These are phyloP conservation scores for Leucozona laternaria DNA, from an alignment of 2,888 invertebrate genomes.

Conservation along the genomic window DNA sequence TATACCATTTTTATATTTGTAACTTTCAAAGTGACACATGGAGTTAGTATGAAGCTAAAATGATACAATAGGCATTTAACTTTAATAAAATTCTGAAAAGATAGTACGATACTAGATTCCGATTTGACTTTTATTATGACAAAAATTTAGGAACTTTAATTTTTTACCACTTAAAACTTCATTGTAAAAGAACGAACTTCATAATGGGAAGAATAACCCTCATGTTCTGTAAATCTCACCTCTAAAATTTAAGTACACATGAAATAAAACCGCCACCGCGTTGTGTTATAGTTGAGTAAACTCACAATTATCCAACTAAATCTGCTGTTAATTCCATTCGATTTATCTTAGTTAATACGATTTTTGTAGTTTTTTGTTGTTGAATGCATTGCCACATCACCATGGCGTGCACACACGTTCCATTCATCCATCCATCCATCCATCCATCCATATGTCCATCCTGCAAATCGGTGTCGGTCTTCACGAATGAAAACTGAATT, in stretches of 20 bases:
- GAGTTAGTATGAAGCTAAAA: too few relatives aligned
- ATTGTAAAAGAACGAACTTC: too few relatives aligned
- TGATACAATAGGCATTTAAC: too few relatives aligned
- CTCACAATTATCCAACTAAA: slow-evolving; percentile 67
- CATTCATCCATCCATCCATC: slow-evolving; percentile 5
- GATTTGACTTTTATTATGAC: too few relatives aligned
- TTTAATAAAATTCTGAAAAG: too few relatives aligned
- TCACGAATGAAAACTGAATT: slow-evolving; percentile 53
- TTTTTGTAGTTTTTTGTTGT: slow-evolving; percentile 8
- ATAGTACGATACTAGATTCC: too few relatives aligned
- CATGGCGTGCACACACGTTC: slow-evolving; percentile 2
- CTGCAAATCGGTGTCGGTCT: slow-evolving; percentile 11
- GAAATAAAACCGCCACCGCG: slow-evolving; percentile 10
- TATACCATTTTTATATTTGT: too few relatives aligned
- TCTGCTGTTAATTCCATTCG: slow-evolving; percentile 70
- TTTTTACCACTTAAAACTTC: too few relatives aligned
- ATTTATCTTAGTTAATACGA: slow-evolving; percentile 64
- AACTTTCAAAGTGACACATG: too few relatives aligned
- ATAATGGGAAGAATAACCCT: too few relatives aligned
- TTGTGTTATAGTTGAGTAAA: slow-evolving; percentile 50
- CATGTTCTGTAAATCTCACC: too few relatives aligned
- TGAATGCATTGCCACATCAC: slow-evolving; percentile 3
- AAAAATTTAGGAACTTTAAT: too few relatives aligned
- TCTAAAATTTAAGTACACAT: slow-evolving; percentile 8
- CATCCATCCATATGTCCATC: slow-evolving; percentile 12